phyloP scores from a whole-genome alignment of 2,797 vertebrate genomes.

The Ctenochaetus hawaiiensis region DNA sequence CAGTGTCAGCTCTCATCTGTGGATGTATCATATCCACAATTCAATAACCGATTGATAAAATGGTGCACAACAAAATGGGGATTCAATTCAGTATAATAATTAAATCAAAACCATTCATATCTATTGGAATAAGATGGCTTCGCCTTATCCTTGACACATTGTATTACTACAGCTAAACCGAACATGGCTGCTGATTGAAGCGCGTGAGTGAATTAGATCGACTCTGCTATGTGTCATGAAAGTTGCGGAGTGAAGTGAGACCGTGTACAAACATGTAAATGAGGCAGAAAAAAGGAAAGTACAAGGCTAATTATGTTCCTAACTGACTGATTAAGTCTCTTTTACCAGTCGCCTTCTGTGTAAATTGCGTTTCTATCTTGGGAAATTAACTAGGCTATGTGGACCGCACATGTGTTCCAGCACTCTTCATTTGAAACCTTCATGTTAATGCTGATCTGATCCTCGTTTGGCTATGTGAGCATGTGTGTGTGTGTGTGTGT shows the following conservation, averaged over 20 bases:
- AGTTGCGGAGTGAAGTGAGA: constrained; percentile 69
- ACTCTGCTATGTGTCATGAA: constrained; percentile 59
- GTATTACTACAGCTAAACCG: constrained; percentile 17
- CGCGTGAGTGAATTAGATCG: constrained; percentile 65
- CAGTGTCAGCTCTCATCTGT: constrained; percentile 54
- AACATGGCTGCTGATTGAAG: constrained; percentile 50
- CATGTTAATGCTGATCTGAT: constrained; percentile 82
- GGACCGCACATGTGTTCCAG: constrained; percentile 84
- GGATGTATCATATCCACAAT: constrained; percentile 46
- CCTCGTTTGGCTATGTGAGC: constrained; percentile 61
- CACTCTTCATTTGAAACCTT: constrained; percentile 82
- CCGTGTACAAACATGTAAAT: constrained; percentile 80
- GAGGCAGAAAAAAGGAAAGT: constrained; percentile 81
- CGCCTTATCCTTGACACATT: constrained; percentile 2
- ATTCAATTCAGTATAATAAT: constrained; percentile 42
- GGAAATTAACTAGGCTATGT: constrained; percentile 86
- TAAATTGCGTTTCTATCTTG: constrained; percentile 87
- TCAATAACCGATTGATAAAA: constrained; percentile 42
- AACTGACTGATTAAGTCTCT: constrained; percentile 87
- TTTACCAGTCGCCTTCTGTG: constrained; percentile 86
- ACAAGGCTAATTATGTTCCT: constrained; percentile 86
- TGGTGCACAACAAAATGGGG: constrained; percentile 16
- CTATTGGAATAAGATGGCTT: constrained; percentile 17
- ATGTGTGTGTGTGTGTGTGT: constrained; percentile 30
- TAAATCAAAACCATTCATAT: constrained; percentile 35